phyloP scores from a whole-genome alignment of 2,797 vertebrate species.

The Poeciliopsis gracilis region DNA sequence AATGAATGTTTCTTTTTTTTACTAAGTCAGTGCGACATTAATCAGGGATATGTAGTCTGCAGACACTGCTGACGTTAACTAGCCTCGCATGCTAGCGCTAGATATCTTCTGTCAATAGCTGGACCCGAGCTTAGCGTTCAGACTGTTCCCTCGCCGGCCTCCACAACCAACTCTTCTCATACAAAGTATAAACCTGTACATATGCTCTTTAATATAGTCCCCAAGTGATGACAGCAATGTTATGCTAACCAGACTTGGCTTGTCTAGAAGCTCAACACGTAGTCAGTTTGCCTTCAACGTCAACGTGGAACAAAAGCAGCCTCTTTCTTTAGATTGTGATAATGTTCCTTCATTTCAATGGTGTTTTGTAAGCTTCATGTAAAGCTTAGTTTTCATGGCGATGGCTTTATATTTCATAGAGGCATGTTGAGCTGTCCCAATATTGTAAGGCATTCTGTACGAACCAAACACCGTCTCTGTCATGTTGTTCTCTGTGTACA shows the following conservation, averaged over 20 bases:
- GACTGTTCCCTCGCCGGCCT: neutral
- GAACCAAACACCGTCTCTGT: neutral
- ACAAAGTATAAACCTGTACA: neutral
- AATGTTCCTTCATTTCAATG: neutral
- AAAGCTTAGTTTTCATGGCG: neutral
- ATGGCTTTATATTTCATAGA: neutral
- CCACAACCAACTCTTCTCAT: neutral
- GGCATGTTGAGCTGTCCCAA: neutral
- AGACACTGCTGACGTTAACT: slow-evolving; percentile 65
- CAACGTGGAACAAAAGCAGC: neutral
- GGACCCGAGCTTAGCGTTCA: slow-evolving; percentile 45
- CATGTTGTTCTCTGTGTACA: neutral
- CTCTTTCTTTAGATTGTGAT: neutral
- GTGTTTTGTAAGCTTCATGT: neutral
- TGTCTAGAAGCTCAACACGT: neutral
- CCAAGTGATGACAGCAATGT: neutral
- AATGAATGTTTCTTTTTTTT: neutral
- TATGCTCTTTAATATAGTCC: neutral
- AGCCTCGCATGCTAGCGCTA: slow-evolving; percentile 23
- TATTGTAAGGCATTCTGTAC: neutral
- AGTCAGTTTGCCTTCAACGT: neutral
- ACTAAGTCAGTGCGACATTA: neutral
- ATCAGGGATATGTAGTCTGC: slow-evolving; percentile 2
- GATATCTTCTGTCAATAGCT: slow-evolving; percentile 48
- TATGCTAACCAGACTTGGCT: neutral